Evolutionary conservation across 2,888 invertebrate species (phyloP).

Genomic region (Zele albiditarsus): DNA sequence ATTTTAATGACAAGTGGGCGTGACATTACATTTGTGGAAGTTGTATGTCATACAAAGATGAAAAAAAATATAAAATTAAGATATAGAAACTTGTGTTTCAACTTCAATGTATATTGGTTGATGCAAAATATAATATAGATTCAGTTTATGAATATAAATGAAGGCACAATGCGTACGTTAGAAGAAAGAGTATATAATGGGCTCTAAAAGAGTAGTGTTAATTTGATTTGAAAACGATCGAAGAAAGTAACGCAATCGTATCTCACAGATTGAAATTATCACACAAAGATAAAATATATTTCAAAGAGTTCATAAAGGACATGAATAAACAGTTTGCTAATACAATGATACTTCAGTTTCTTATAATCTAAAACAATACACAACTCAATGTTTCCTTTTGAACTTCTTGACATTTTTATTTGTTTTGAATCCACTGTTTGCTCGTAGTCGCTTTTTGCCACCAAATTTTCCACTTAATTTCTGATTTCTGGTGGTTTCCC

Average conservation of each 20-base stretch:
- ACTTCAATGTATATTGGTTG: neutral
- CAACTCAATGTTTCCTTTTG: constrained; percentile 51
- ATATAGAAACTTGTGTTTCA: neutral
- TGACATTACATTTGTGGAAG: neutral
- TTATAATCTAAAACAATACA: constrained; percentile 14
- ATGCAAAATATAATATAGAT: constrained; percentile 1
- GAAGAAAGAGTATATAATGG: neutral
- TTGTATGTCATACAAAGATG: neutral
- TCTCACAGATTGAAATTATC: neutral
- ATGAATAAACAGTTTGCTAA: constrained; percentile 27
- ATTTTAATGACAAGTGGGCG: neutral
- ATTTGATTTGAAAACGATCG: neutral
- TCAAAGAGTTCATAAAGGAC: neutral
- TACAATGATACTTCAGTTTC: neutral
- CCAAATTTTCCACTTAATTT: constrained; percentile 52
- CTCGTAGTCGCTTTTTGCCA: constrained; percentile 47
- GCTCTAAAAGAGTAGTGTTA: neutral
- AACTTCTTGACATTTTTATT: constrained; percentile 57
- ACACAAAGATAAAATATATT: neutral
- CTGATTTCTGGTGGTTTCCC: constrained; percentile 82
- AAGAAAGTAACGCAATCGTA: neutral
- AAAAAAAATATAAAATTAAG: neutral
- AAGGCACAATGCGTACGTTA: constrained; percentile 4
- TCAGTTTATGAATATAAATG: neutral
- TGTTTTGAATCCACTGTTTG: constrained; percentile 52